phyloP scores from a whole-genome alignment of 2,113 vertebrate genomes.

The Chiloscyllium plagiosum region DNA sequence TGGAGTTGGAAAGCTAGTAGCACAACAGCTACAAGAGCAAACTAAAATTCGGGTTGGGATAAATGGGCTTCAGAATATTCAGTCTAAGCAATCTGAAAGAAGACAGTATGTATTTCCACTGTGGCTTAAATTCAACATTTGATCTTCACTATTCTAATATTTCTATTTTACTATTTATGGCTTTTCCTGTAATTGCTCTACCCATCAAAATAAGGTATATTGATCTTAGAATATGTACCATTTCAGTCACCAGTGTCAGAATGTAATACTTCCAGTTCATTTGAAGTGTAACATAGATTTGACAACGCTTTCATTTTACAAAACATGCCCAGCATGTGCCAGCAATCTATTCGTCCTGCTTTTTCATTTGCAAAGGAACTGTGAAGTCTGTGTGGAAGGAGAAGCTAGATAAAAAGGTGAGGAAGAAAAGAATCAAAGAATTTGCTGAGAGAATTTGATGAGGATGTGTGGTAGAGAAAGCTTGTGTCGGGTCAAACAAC shows the following conservation, averaged over 20 bases:
- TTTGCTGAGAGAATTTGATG: not conserved
- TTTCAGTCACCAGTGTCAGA: not conserved
- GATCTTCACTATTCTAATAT: not conserved
- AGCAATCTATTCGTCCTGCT: not conserved
- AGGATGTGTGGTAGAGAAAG: not conserved
- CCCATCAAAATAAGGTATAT: not conserved
- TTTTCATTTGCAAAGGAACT: not conserved
- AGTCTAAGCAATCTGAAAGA: not conserved
- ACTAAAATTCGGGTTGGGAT: slow-evolving; percentile 32
- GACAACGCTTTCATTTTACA: not conserved
- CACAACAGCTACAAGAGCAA: slow-evolving; percentile 38
- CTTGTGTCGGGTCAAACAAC: not conserved
- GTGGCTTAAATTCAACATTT: not conserved
- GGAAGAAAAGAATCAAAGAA: not conserved
- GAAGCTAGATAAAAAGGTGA: not conserved
- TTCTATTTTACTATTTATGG: not conserved
- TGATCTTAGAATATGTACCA: not conserved
- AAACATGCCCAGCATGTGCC: not conserved
- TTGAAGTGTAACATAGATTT: not conserved
- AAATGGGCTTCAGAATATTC: not conserved
- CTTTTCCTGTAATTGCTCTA: not conserved
- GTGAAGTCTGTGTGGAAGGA: not conserved
- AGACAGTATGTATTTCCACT: not conserved
- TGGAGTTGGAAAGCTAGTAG: slow-evolving; percentile 33
- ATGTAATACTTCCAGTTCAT: not conserved